A percentile compares a stretch with the other conserved stretches of the same genome.
Evolutionary conservation across 2,113 vertebrate species (phyloP).

Genomic region (Bos javanicus): DNA sequence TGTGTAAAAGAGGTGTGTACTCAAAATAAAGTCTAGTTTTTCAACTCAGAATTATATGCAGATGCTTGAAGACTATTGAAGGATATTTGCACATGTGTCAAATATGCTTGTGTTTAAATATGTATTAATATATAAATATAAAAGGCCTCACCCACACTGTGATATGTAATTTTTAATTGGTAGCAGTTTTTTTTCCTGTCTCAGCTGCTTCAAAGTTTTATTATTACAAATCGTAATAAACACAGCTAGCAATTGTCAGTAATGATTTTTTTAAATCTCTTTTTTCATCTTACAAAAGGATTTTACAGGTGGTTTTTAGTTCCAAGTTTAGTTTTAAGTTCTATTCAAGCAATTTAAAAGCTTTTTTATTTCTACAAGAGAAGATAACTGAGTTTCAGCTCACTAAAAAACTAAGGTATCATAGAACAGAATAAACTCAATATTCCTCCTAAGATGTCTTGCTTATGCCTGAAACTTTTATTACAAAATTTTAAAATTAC

Average conservation of each 20-base stretch:
- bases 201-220: not conserved
- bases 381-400: not conserved
- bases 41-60: not conserved
- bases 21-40: not conserved
- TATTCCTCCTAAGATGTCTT: not conserved
- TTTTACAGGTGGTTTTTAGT: slow-evolving; percentile 27
- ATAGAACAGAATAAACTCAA: not conserved
- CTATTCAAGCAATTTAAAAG: not conserved
- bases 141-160: not conserved
- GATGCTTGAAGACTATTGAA: not conserved
- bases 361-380: not conserved
- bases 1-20: not conserved
- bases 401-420: not conserved
- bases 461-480: not conserved
- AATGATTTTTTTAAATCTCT: not conserved
- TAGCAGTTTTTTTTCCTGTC: not conserved
- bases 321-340: slow-evolving; percentile 22
- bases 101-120: not conserved
- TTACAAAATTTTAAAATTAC: slow-evolving; percentile 13
- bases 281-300: slow-evolving; percentile 28
- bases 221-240: not conserved
- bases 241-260: not conserved
- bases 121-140: not conserved
- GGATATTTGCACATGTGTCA: not conserved
- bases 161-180: slow-evolving; percentile 1